Evolutionary conservation across 2,888 invertebrate genomes (phyloP).

Genomic region (Eristalis intricaria): DNA sequence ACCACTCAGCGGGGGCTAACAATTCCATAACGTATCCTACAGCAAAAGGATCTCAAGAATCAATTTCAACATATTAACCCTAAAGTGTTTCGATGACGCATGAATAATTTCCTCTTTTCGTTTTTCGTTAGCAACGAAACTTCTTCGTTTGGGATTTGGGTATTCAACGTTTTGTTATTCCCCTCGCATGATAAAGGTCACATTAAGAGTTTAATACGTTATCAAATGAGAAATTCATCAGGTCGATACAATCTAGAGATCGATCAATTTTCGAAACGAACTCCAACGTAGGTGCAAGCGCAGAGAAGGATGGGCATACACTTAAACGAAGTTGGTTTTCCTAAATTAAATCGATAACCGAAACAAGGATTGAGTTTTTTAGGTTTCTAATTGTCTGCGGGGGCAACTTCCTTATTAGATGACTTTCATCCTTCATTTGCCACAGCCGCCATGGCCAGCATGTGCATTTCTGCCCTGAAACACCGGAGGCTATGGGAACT

Average conservation of each 20-base stretch:
- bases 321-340: not conserved
- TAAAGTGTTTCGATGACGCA: slow-evolving; percentile 42
- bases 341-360: slow-evolving; percentile 4
- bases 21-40: not conserved
- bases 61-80: slow-evolving; percentile 47
- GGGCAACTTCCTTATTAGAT: slow-evolving; percentile 16
- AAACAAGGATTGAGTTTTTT: slow-evolving; percentile 40
- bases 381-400: slow-evolving; percentile 51
- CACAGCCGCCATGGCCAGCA: slow-evolving; percentile 11
- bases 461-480: slow-evolving; percentile 35
- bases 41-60: slow-evolving; percentile 23
- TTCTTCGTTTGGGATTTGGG: not conserved
- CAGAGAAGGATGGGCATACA: not conserved
- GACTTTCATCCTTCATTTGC: slow-evolving; percentile 6
- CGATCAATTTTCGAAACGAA: slow-evolving; percentile 26
- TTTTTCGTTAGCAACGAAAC: not conserved
- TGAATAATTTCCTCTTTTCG: not conserved
- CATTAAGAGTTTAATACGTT: slow-evolving; percentile 4
- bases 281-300: not conserved
- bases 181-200: not conserved
- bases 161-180: not conserved
- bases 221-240: not conserved
- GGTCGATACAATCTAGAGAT: slow-evolving; percentile 2
- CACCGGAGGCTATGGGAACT: slow-evolving; percentile 57
- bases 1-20: not conserved